Evolutionary conservation across 2,113 vertebrate genomes (phyloP).

Genomic region (Candoia aspera): DNA sequence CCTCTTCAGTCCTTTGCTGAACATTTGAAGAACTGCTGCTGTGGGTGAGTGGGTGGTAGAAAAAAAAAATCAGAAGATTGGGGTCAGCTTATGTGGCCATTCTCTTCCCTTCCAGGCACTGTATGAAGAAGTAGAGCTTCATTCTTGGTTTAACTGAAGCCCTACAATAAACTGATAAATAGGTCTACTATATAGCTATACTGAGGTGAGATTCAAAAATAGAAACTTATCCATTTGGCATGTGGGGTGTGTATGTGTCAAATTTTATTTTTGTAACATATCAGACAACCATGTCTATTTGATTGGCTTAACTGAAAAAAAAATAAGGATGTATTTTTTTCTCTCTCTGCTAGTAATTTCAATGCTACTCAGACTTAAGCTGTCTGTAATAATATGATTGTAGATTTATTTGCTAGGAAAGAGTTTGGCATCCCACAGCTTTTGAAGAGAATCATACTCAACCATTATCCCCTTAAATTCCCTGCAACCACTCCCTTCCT

Average conservation of each 20-base stretch:
- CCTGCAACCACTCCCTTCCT: not conserved
- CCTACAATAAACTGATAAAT: not conserved
- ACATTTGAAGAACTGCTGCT: not conserved
- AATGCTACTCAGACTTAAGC: constrained; percentile 46
- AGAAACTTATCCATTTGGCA: not conserved
- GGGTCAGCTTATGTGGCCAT: not conserved
- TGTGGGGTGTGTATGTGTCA: not conserved
- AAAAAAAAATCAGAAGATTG: not conserved
- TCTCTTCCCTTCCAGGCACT: not conserved
- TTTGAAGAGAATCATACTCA: constrained; percentile 35
- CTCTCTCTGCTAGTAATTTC: constrained; percentile 43
- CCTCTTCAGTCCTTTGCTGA: not conserved
- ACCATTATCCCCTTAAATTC: constrained; percentile 37
- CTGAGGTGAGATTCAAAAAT: not conserved
- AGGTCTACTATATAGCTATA: fast-evolving
- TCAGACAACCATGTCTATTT: not conserved
- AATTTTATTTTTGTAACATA: constrained; percentile 13
- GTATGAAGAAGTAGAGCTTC: not conserved
- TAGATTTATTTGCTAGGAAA: constrained; percentile 41
- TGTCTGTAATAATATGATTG: constrained; percentile 45
- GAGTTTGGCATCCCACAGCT: constrained; percentile 45
- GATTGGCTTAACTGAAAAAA: constrained; percentile 35
- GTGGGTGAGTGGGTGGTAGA: not conserved
- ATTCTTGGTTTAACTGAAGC: not conserved
- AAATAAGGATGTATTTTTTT: constrained; percentile 55